phyloP scores from a whole-genome alignment of 2,797 vertebrate species.

The Xenopus petersii region DNA sequence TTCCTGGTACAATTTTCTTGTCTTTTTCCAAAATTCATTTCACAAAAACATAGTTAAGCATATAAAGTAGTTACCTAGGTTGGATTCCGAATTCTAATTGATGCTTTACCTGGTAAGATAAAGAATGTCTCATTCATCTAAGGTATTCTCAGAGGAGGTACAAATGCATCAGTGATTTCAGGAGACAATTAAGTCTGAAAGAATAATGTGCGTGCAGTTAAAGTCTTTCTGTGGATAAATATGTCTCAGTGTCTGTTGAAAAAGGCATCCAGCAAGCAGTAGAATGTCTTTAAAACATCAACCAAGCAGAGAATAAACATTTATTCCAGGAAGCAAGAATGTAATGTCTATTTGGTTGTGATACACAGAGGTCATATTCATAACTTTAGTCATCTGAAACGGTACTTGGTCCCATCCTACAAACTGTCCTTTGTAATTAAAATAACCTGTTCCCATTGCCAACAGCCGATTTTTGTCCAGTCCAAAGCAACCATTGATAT shows the following conservation, averaged over 20 bases:
- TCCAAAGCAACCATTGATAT: too few relatives aligned
- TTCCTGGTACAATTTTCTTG: too few relatives aligned
- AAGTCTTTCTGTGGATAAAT: constrained; percentile 25
- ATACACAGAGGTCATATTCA: not conserved
- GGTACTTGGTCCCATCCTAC: too few relatives aligned
- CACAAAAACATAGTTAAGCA: not conserved
- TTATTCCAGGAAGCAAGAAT: constrained; percentile 14
- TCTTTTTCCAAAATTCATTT: too few relatives aligned
- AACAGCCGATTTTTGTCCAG: too few relatives aligned
- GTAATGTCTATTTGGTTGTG: constrained; percentile 11
- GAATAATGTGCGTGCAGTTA: constrained; percentile 30
- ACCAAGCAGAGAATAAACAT: constrained; percentile 15
- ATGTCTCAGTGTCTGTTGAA: constrained; percentile 7
- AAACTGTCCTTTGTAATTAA: too few relatives aligned
- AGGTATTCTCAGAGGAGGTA: constrained; percentile 35
- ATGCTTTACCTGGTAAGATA: constrained; percentile 41
- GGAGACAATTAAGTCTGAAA: constrained; percentile 23
- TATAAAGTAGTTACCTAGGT: constrained; percentile 24
- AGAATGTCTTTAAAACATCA: constrained; percentile 9
- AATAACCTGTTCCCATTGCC: too few relatives aligned
- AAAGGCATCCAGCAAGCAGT: constrained; percentile 1
- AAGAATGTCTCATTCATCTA: constrained; percentile 42
- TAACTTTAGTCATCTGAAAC: too few relatives aligned
- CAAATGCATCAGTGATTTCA: constrained; percentile 38
- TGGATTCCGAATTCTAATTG: constrained; percentile 23